These are phyloP conservation scores for Babyrousa celebensis DNA, from an alignment of 2,797 vertebrate species.

Conservation along the genomic window DNA sequence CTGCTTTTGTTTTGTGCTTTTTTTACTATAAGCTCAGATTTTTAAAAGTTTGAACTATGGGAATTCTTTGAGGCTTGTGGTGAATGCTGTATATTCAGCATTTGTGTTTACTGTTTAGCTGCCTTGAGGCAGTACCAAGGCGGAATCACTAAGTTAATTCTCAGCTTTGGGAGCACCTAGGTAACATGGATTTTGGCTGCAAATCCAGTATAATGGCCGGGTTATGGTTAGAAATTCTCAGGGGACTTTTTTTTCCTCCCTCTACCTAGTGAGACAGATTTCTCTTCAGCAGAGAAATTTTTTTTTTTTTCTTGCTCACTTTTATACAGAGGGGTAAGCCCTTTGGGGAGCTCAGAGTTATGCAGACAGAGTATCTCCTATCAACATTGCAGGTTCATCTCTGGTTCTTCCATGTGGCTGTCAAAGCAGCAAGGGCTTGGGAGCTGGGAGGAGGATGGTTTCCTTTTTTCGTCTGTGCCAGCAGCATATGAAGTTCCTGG, in stretches of 20 bases:
- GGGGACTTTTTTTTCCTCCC: neutral
- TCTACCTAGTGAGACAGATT: conserved; percentile 24
- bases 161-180: neutral
- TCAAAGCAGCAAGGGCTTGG: neutral
- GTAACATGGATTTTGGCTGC: neutral
- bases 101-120: neutral
- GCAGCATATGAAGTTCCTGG: no score
- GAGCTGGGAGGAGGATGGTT: no score
- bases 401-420: neutral
- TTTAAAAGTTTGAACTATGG: neutral
- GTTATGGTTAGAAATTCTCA: conserved; percentile 45
- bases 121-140: neutral
- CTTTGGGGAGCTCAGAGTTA: neutral
- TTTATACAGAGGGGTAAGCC: neutral
- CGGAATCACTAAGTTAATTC: conserved; percentile 27
- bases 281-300: conserved; percentile 29
- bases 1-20: neutral
- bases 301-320: conserved; percentile 1
- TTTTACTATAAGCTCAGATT: neutral
- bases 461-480: no score
- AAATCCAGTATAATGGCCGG: neutral
- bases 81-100: neutral
- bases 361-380: neutral
- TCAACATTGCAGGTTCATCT: neutral
- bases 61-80: neutral